These are phyloP conservation scores for Periparus ater DNA, from an alignment of 2,797 vertebrate genomes.

Conservation along the genomic window DNA sequence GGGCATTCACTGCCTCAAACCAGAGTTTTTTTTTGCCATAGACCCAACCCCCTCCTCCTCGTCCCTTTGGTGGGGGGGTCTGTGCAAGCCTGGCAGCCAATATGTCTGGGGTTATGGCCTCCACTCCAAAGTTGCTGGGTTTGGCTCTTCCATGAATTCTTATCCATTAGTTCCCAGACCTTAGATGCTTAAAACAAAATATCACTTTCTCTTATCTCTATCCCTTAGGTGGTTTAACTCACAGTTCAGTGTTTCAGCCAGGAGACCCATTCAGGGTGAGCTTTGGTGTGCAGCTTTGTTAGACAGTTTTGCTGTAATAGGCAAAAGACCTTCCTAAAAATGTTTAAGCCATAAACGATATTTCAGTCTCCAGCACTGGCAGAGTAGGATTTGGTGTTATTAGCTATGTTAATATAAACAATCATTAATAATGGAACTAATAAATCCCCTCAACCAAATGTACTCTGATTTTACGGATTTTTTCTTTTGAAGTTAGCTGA, in stretches of 20 bases:
- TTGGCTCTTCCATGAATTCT: neutral
- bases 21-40: neutral
- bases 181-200: neutral
- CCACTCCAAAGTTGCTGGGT: neutral
- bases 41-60: neutral
- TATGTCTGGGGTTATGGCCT: neutral
- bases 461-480: neutral
- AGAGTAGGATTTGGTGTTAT: neutral
- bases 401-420: neutral
- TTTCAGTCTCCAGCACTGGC: neutral
- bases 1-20: fast-evolving
- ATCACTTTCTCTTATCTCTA: neutral
- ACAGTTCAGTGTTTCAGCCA: neutral
- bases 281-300: neutral
- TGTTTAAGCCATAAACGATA: neutral
- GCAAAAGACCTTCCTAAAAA: neutral
- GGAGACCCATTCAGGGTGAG: neutral
- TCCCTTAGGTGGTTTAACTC: neutral
- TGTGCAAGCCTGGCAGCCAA: neutral
- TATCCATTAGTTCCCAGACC: neutral
- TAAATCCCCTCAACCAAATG: neutral
- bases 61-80: neutral
- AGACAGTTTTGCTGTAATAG: neutral
- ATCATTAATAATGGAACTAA: neutral
- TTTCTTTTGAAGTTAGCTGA: neutral